Percentiles rank a stretch among this genome's conserved stretches.
phyloP scores from a whole-genome alignment of 2,888 invertebrate species.

The Meta bourneti region DNA sequence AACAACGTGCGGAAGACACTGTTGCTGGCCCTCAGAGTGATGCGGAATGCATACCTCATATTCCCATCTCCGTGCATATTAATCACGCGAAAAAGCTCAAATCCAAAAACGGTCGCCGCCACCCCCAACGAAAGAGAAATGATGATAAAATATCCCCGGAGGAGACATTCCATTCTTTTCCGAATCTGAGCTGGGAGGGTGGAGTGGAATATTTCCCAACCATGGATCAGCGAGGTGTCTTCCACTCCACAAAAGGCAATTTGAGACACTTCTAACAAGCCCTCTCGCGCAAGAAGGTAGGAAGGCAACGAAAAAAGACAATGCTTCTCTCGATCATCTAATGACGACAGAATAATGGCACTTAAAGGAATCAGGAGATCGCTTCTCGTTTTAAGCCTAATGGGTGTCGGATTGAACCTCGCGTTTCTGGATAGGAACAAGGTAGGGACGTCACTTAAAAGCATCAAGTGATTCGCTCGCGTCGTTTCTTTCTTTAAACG shows the following conservation, averaged over 20 bases:
- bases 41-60: conserved; percentile 15
- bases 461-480: conserved; percentile 42
- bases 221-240: neutral
- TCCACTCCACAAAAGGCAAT: conserved; percentile 22
- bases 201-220: neutral
- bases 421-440: conserved; percentile 53
- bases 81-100: conserved; percentile 54
- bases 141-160: conserved; percentile 71
- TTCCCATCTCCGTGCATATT: conserved; percentile 54
- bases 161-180: conserved; percentile 50
- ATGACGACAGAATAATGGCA: conserved; percentile 64
- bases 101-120: conserved; percentile 3
- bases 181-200: neutral
- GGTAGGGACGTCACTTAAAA: conserved; percentile 54
- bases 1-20: neutral
- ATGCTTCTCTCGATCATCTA: neutral
- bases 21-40: conserved; percentile 21
- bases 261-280: conserved; percentile 16
- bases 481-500: conserved; percentile 29
- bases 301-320: conserved; percentile 2
- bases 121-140: conserved; percentile 29
- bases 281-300: neutral
- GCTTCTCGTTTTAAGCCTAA: conserved; percentile 53
- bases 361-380: conserved; percentile 55
- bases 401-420: conserved; percentile 54